These are phyloP conservation scores for Pelusios castaneus DNA, from an alignment of 2,113 vertebrate genomes.

Conservation along the genomic window DNA sequence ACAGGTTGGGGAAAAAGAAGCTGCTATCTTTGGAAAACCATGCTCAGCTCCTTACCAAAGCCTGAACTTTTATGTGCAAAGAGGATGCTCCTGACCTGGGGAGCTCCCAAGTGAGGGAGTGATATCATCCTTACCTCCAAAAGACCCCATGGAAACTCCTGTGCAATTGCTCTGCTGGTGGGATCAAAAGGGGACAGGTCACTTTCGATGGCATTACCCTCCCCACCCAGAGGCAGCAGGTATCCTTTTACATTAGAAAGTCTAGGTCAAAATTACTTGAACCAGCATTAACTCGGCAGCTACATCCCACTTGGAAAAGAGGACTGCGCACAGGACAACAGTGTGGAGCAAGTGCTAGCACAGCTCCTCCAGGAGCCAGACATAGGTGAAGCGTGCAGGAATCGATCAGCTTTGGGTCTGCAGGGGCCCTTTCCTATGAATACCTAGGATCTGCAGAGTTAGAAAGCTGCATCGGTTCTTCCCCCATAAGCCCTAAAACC, in stretches of 20 bases:
- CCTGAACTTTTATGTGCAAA: accelerated
- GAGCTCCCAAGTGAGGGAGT: no score
- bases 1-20: no score
- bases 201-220: background rate
- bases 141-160: no score
- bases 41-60: background rate
- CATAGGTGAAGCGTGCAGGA: background rate
- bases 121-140: no score
- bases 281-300: background rate
- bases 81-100: background rate
- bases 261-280: background rate
- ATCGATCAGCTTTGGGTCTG: background rate
- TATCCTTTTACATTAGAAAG: accelerated
- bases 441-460: background rate
- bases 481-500: background rate
- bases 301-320: background rate
- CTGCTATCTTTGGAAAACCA: background rate
- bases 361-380: background rate
- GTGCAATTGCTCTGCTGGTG: no score
- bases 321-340: no score
- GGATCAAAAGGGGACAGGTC: no score
- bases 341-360: background rate
- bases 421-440: background rate
- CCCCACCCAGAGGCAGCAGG: background rate
- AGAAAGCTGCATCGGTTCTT: background rate